Percentiles rank a stretch among this genome's conserved stretches.
These are phyloP conservation scores for Syritta pipiens DNA, from an alignment of 2,888 invertebrate species.

Conservation along the genomic window DNA sequence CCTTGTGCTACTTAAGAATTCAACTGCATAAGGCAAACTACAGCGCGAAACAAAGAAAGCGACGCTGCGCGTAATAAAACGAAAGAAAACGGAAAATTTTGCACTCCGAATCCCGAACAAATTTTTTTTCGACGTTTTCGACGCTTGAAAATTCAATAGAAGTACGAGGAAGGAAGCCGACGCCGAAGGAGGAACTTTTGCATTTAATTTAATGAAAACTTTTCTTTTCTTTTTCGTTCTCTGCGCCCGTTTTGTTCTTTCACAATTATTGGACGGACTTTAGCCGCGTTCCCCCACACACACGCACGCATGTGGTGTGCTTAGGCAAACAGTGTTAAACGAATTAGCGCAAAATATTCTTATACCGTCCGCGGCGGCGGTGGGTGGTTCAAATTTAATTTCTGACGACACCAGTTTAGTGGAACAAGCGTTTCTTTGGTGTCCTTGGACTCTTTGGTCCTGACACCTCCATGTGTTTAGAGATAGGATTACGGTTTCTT, in stretches of 20 bases:
- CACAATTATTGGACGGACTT: slow-evolving; percentile 17
- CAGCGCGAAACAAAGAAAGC: slow-evolving; percentile 47
- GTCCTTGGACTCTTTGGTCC: slow-evolving; percentile 16
- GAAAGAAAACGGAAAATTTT: slow-evolving; percentile 40
- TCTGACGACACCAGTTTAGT: slow-evolving; percentile 19
- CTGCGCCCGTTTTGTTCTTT: neutral
- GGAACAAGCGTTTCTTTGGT: slow-evolving; percentile 40
- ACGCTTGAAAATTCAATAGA: slow-evolving; percentile 27
- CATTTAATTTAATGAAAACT: slow-evolving; percentile 63
- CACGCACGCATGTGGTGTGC: neutral
- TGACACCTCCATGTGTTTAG: neutral
- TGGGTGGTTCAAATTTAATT: slow-evolving; percentile 23
- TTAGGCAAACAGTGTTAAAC: slow-evolving; percentile 18
- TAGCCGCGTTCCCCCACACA: neutral
- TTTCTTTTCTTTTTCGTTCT: slow-evolving; percentile 2
- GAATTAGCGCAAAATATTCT: slow-evolving; percentile 23
- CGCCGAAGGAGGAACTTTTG: slow-evolving; percentile 46
- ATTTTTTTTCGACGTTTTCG: slow-evolving; percentile 4
- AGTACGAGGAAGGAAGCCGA: slow-evolving; percentile 29
- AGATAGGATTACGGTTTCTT: neutral
- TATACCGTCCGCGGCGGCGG: neutral
- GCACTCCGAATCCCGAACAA: slow-evolving; percentile 33
- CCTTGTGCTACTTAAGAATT: slow-evolving; percentile 66
- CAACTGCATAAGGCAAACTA: slow-evolving; percentile 63
- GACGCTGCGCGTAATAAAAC: slow-evolving; percentile 40